Base-by-base conservation (phyloP, 2,113 vertebrate species). In the Mormoops blainvillei region DNA sequence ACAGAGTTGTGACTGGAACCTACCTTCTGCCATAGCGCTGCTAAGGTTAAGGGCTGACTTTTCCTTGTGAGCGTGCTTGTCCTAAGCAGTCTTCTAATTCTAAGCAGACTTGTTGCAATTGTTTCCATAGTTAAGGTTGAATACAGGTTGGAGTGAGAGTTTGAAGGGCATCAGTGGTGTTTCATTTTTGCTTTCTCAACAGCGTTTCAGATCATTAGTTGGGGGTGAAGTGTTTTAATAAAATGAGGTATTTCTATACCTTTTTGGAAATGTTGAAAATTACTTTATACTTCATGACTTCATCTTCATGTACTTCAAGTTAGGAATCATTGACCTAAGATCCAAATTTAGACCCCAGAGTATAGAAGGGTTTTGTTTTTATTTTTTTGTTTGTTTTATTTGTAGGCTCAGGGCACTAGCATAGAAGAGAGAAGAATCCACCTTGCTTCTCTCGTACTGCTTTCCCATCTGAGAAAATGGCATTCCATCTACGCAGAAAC, bases 191-290 rank as follows among this genome's bases (percentile, higher is more conserved):
- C 73, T 68, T 91, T 95, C 20, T 95, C 67, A 91, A 2, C 48
- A 33, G 12, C 54, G 5, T 91, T 94, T 70, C 45, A 43, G 7
- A 58, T 87, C 68, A 83, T 87, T 87, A 48, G 13, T 81, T 89
- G 31, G 54, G 14, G 33, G 20, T 92, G 54, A 58, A 20, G 31
- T 87, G 22, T 54, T 90, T 92, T 89, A 56, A n/a, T 77, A 45
- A 76, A 88, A 56, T 58, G 43, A 89, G 8, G 18, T 50, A 10
- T 84, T 61, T 61, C 58, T 88, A 38, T 68, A 74, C 7, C 10
- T 28, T 82, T 87, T 83, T 87, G 70, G 67, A 91, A 94, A 65
- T 96, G 7, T 58, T 91, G 70, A 73, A 91, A 94, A 71, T 96
- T 6, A 63, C 52, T 92, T 67, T 43, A 67, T 77, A 80, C 22